These are phyloP conservation scores for Calliopsis andreniformis DNA, from an alignment of 1,140 invertebrate species.

Conservation along the genomic window DNA sequence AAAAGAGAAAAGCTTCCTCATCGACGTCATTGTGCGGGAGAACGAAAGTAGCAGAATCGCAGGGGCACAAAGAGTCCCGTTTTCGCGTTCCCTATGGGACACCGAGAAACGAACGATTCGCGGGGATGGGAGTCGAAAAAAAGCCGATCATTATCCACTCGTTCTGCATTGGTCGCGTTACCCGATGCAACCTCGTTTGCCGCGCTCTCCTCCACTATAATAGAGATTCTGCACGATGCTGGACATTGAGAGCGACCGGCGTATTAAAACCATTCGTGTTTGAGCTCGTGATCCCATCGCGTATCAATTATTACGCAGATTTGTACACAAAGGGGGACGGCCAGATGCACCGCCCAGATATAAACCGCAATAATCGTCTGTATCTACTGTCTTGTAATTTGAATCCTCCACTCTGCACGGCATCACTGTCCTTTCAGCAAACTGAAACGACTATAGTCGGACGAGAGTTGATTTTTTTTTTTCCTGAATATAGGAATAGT, in stretches of 20 bases:
- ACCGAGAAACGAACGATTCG: slow-evolving; percentile 35
- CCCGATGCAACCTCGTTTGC: slow-evolving; percentile 65
- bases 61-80: slow-evolving; percentile 54
- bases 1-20: slow-evolving; percentile 17
- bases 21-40: slow-evolving; percentile 51
- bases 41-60: slow-evolving; percentile 50
- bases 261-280: slow-evolving; percentile 63
- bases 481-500: too few relatives aligned
- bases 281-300: slow-evolving; percentile 62
- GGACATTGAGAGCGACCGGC: slow-evolving; percentile 49
- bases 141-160: slow-evolving; percentile 67
- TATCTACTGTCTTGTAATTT: slow-evolving; percentile 56
- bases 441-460: not conserved
- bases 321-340: slow-evolving; percentile 60
- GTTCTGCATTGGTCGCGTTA: slow-evolving; percentile 65
- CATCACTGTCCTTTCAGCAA: not conserved
- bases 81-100: slow-evolving; percentile 65
- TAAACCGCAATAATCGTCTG: slow-evolving; percentile 64
- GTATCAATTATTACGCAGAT: slow-evolving; percentile 63
- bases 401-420: slow-evolving; percentile 12
- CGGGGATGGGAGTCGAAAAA: slow-evolving; percentile 53
- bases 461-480: not conserved
- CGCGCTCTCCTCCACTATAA: slow-evolving; percentile 49
- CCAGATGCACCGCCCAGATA: slow-evolving; percentile 48
- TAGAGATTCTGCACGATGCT: slow-evolving; percentile 58